Evolutionary conservation across 1,140 invertebrate species (phyloP), one percentile per base, ranked within the genome.

Genomic region (Anoplophora glabripennis): DNA sequence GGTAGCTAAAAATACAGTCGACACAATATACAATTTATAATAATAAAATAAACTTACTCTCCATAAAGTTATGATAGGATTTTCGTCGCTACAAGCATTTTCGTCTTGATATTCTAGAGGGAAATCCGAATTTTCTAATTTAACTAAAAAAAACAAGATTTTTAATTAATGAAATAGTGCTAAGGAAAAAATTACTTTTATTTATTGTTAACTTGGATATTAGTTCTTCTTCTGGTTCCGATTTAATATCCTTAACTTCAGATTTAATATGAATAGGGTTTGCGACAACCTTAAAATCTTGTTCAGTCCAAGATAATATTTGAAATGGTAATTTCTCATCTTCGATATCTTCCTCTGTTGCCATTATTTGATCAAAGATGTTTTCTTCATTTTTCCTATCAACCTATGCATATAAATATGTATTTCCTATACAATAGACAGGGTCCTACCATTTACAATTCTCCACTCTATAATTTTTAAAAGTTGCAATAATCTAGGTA

Each of bases 341-440:
- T 53, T 64, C 61, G 57, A 47, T 48, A 28, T 48, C 52, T 40
- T 64, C 59, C 37, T 63, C 54, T 40, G 35, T 38, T 18, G 40
- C 51, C 17, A 56, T 54, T 34, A 70, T 45, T 9, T 64, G 56
- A 35, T 68, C 53, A 34, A 65, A 62, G 7, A 65, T 53, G 45
- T 49, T 58, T 15, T 63, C 49, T 54, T 70, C 68, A 28, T 37
- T 66, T 57, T 60, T 55, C 41, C 59, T 54, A 51, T 70, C 65
- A 17, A 68, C 51, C 56, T 64, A 17, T 36, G 5, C 2, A 28
- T 28, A 3, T 28, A 28, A 28, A 28, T 28, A 28, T n/a, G n/a
- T n/a, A n/a, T n/a, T n/a, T n/a, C n/a, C n/a, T n/a, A n/a, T n/a
- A n/a, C n/a, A n/a, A n/a, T n/a, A n/a, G n/a, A n/a, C n/a, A n/a